Evolutionary conservation across 2,888 invertebrate genomes (phyloP).

Genomic region (Uloborus plumipes): DNA sequence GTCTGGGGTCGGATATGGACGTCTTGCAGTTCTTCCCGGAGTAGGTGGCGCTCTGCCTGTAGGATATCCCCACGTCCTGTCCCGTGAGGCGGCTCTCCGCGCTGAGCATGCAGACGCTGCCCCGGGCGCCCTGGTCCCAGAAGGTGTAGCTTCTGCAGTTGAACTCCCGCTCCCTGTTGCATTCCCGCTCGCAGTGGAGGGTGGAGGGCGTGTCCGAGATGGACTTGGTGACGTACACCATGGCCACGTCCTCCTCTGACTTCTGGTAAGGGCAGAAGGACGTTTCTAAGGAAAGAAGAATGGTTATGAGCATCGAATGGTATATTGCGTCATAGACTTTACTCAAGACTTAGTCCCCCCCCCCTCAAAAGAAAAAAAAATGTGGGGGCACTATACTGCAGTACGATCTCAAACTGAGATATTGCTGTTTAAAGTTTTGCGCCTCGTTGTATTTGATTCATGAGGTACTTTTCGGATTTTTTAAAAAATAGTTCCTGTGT

Average conservation of each 20-base stretch:
- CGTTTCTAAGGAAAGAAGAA: slow-evolving; percentile 31
- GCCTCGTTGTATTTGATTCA: too few relatives aligned
- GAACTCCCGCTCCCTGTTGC: slow-evolving; percentile 72
- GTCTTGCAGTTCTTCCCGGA: slow-evolving; percentile 77
- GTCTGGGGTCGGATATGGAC: slow-evolving; percentile 19
- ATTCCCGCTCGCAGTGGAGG: slow-evolving; percentile 71
- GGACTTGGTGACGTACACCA: slow-evolving; percentile 72
- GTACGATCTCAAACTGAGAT: too few relatives aligned
- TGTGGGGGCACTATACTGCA: too few relatives aligned
- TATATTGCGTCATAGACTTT: too few relatives aligned
- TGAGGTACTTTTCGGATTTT: too few relatives aligned
- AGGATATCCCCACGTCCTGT: slow-evolving; percentile 74
- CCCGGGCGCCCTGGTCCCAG: slow-evolving; percentile 65
- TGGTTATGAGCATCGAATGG: too few relatives aligned
- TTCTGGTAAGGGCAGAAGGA: slow-evolving; percentile 71
- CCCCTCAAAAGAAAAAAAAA: too few relatives aligned
- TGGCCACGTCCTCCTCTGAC: slow-evolving; percentile 70
- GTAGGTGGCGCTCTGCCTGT: slow-evolving; percentile 77
- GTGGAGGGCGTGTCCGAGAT: slow-evolving; percentile 67
- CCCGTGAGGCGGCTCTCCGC: slow-evolving; percentile 77
- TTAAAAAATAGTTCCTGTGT: too few relatives aligned
- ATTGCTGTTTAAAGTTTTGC: too few relatives aligned
- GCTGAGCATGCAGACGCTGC: slow-evolving; percentile 79
- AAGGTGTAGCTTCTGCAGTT: slow-evolving; percentile 71
- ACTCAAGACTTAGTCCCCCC: too few relatives aligned